A percentile compares a stretch with the other conserved stretches of the same genome.
Conservation (phyloP, 2,113 vertebrate genomes). For the Neopipo cinnamomea region DNA sequence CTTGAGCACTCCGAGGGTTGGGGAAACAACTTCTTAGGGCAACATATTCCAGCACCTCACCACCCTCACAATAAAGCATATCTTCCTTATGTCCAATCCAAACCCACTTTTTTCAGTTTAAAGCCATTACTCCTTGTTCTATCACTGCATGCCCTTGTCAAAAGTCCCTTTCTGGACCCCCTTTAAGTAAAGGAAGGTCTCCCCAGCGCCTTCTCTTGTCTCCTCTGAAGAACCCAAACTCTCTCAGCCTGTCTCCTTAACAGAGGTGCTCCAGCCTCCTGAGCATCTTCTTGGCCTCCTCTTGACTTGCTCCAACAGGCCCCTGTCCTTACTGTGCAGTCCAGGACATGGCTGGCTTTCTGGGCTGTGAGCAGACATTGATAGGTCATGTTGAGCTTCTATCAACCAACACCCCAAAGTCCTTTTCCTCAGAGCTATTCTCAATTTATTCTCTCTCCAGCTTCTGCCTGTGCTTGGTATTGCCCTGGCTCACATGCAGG, state of each 20-base stretch:
- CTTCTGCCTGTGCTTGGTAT: not conserved
- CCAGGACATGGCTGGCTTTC: not conserved
- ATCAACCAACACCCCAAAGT: not conserved
- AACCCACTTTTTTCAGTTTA: not conserved
- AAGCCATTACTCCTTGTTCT: not conserved
- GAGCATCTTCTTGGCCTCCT: not conserved
- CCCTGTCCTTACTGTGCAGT: not conserved
- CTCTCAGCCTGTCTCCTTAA: not conserved
- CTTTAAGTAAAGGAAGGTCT: not conserved
- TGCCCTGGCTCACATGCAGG: not conserved
- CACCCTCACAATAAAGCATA: not conserved
- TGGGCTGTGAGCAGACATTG: not conserved
- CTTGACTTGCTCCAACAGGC: not conserved
- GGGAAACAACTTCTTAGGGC: not conserved
- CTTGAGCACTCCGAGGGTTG: not conserved
- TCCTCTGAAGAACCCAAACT: not conserved
- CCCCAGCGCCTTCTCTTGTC: not conserved
- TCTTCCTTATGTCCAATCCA: not conserved
- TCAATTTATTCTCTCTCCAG: not conserved
- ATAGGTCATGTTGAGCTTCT: not conserved
- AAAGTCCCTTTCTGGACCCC: not conserved
- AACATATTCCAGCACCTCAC: not conserved
- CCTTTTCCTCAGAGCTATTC: not conserved
- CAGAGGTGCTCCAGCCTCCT: not conserved
- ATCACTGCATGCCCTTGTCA: not conserved